phyloP scores from a whole-genome alignment of 1,140 invertebrate genomes.

The Leptinotarsa defecta region DNA sequence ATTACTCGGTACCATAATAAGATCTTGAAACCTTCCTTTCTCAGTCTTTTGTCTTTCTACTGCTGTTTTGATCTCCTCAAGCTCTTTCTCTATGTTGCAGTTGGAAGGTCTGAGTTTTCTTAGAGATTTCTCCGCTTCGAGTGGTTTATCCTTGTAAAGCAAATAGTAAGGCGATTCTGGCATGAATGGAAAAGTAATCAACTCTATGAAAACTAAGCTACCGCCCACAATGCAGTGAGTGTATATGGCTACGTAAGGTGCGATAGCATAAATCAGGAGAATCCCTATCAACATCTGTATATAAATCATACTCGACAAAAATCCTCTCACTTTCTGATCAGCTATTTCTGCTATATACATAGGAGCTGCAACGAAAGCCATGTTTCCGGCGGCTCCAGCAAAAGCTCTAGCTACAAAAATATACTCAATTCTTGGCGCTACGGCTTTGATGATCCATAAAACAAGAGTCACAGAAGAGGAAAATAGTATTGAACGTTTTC shows the following conservation, averaged over 20 bases:
- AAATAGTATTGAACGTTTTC: constrained; percentile 65
- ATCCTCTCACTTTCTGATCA: constrained; percentile 49
- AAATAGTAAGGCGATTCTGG: constrained; percentile 50
- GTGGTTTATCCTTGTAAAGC: constrained; percentile 48
- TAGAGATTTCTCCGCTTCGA: constrained; percentile 61
- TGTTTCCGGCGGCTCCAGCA: constrained; percentile 38
- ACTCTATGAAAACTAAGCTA: constrained; percentile 38
- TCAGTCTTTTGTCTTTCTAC: constrained; percentile 47
- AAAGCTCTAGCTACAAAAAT: constrained; percentile 59
- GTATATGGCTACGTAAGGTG: constrained; percentile 43
- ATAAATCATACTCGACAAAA: constrained; percentile 47
- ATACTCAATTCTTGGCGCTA: constrained; percentile 55
- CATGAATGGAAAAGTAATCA: constrained; percentile 48
- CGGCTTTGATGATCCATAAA: constrained; percentile 66
- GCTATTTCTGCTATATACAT: constrained; percentile 54
- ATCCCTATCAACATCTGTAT: constrained; percentile 50
- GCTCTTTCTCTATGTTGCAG: constrained; percentile 56
- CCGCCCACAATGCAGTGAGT: constrained; percentile 46
- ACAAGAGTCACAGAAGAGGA: constrained; percentile 63
- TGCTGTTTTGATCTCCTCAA: constrained; percentile 55
- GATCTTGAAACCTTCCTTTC: constrained; percentile 46
- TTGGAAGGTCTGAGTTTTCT: constrained; percentile 59
- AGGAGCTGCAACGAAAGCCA: constrained; percentile 46
- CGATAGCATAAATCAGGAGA: constrained; percentile 46
- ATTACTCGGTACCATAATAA: constrained; percentile 44